A percentile compares a stretch with the other conserved stretches of the same genome.
These are phyloP conservation scores for Hirtodrosophila confusa DNA, from an alignment of 2,888 invertebrate genomes.

Conservation along the genomic window DNA sequence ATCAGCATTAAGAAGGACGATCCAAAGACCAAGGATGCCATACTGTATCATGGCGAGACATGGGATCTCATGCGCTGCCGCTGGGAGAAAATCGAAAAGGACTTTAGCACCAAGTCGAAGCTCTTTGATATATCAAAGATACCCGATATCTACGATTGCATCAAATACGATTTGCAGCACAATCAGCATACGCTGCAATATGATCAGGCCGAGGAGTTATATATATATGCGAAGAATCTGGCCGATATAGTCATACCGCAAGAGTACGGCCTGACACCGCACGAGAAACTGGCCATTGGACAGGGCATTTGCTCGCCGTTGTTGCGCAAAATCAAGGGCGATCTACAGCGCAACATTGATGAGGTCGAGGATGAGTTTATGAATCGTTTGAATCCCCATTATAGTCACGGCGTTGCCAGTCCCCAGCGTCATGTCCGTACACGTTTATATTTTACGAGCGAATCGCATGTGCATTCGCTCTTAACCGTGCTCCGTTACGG, in stretches of 20 bases:
- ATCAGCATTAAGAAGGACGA: slow-evolving; percentile 94
- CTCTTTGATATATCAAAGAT: slow-evolving; percentile 99
- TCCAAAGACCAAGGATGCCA: slow-evolving; percentile 95
- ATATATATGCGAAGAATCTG: slow-evolving; percentile 97
- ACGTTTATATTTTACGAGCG: slow-evolving; percentile 99
- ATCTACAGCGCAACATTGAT: slow-evolving; percentile 96
- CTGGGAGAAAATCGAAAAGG: slow-evolving; percentile 99
- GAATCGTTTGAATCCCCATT: slow-evolving; percentile 97
- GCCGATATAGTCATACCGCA: slow-evolving; percentile 99
- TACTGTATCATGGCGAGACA: slow-evolving; percentile 98
- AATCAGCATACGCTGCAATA: slow-evolving; percentile 98
- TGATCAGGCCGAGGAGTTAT: slow-evolving; percentile 94
- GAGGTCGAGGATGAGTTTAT: slow-evolving; percentile 97
- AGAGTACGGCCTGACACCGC: slow-evolving; percentile 98
- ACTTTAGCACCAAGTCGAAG: slow-evolving; percentile 96
- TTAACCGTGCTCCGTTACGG: slow-evolving; percentile 97
- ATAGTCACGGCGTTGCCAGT: slow-evolving; percentile 98
- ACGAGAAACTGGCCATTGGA: slow-evolving; percentile 98
- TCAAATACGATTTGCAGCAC: slow-evolving; percentile 99
- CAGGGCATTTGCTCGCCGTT: slow-evolving; percentile 99
- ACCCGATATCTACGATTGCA: slow-evolving; percentile 99
- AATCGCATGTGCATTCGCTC: slow-evolving; percentile 99
- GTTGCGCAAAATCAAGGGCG: slow-evolving; percentile 96
- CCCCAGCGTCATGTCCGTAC: slow-evolving; percentile 99
- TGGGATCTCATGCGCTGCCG: slow-evolving; percentile 99